Percentiles rank a stretch among this genome's conserved stretches.
Conservation (phyloP, 2,797 vertebrate species). For the Anguilla anguilla region DNA sequence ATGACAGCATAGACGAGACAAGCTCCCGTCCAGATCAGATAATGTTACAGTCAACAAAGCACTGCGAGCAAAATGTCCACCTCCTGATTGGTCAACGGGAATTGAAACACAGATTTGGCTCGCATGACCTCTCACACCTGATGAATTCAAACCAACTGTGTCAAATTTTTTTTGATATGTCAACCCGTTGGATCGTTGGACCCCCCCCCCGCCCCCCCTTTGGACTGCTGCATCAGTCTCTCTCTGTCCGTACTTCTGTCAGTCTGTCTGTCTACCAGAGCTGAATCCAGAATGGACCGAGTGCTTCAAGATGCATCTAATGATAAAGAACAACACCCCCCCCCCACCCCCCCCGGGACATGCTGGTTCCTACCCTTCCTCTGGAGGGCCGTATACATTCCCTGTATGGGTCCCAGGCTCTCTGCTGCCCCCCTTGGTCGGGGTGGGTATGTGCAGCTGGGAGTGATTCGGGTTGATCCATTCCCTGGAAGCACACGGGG, state of each 20-base stretch:
- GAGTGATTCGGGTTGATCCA: constrained; percentile 43
- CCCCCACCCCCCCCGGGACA: not conserved
- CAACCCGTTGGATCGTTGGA: too few relatives aligned
- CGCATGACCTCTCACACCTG: too few relatives aligned
- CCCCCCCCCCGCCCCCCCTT: too few relatives aligned
- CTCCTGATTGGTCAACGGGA: too few relatives aligned
- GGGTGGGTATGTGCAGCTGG: constrained; percentile 27
- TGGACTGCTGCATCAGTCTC: constrained; percentile 42
- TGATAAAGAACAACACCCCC: not conserved
- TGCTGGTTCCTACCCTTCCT: constrained; percentile 32
- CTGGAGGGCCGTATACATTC: constrained; percentile 53
- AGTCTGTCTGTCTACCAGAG: not conserved
- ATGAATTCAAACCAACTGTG: too few relatives aligned
- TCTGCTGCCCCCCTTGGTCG: constrained; percentile 36
- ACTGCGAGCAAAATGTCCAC: too few relatives aligned
- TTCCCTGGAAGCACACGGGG: constrained; percentile 57
- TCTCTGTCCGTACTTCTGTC: constrained; percentile 10
- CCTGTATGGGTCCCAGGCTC: constrained; percentile 59
- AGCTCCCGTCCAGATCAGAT: too few relatives aligned
- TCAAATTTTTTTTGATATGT: too few relatives aligned
- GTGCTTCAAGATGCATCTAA: too few relatives aligned
- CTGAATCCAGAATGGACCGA: not conserved
- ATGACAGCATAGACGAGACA: too few relatives aligned
- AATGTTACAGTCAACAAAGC: too few relatives aligned
- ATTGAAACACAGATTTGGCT: too few relatives aligned